Evolutionary conservation across 2,888 invertebrate genomes (phyloP), one percentile per base, ranked within the genome.

Genomic region (Erebia palarica): DNA sequence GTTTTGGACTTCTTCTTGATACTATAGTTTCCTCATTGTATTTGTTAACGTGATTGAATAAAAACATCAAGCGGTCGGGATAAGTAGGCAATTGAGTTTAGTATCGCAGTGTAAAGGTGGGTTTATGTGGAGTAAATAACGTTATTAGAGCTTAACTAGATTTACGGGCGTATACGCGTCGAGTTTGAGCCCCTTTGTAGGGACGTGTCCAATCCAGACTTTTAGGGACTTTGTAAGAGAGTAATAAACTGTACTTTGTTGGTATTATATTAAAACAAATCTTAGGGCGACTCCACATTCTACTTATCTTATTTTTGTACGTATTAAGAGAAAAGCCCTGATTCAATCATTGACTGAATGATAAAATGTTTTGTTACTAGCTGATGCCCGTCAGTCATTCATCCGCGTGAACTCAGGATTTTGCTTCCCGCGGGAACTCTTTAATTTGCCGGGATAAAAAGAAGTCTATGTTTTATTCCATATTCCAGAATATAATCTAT

Each of bases 71-170:
- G 51, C 27, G 64, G 49, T 16, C n/a, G 27, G 61, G 44, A 47
- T 61, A 36, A 64, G 36, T 51, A 53, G 51, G 65, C 55, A 65
- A 55, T 65, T n/a, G 65, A 65, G 65, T 53, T 65, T 55, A 53
- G 42, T 65, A 55, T 61, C 42, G 42, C 55, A 42, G 42, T 55
- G 65, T 65, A 55, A 65, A 55, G 51, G 44, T 47, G 61, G 18
- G 42, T 65, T 65, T 65, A 65, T 65, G 53, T 55, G 65, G 18
- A 44, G 65, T 57, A 57, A 65, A 65, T 65, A 65, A 65, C 65
- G 13, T 65, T 65, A 55, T 65, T 65, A 55, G 36, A 44, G 55
- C 55, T 65, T 55, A 55, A 65, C n/a, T 44, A 42, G 65, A 65
- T 65, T 65, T 65, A 65, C 65, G 65, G 44, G 65, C 18, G 16